A percentile compares a stretch with the other conserved stretches of the same genome.
phyloP scores from a whole-genome alignment of 2,797 vertebrate species.

The Cygnus olor region DNA sequence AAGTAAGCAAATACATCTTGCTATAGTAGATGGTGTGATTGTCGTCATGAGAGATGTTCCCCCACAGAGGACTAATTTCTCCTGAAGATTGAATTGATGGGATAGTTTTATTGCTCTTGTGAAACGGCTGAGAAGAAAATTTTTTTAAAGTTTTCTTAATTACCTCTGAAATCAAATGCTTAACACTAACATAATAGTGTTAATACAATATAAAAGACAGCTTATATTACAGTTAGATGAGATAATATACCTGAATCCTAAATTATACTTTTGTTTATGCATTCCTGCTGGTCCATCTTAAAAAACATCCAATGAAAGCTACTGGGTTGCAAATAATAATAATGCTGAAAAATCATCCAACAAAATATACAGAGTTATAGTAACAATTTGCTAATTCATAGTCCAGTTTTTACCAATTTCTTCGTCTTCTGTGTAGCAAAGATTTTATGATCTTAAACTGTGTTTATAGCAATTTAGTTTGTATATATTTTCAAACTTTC shows the following conservation, averaged over 20 bases:
- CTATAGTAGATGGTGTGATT: constrained; percentile 22
- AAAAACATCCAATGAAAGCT: background rate
- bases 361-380: background rate
- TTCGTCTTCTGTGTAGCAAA: background rate
- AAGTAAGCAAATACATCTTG: constrained; percentile 56
- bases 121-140: constrained; percentile 40
- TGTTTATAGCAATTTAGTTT: background rate
- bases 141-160: constrained; percentile 48
- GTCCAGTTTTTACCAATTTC: background rate
- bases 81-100: constrained; percentile 13
- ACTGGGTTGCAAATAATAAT: background rate
- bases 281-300: background rate
- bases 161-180: constrained; percentile 45
- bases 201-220: background rate
- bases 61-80: constrained; percentile 56
- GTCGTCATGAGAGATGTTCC: background rate
- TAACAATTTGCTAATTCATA: background rate
- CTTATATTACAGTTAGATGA: background rate
- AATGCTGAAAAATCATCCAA: background rate
- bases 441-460: background rate
- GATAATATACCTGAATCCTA: background rate
- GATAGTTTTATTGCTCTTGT: constrained; percentile 35
- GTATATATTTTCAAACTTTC: background rate
- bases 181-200: background rate
- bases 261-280: background rate